Evolutionary conservation across 2,797 vertebrate species (phyloP).

Genomic region (Acomys russatus): DNA sequence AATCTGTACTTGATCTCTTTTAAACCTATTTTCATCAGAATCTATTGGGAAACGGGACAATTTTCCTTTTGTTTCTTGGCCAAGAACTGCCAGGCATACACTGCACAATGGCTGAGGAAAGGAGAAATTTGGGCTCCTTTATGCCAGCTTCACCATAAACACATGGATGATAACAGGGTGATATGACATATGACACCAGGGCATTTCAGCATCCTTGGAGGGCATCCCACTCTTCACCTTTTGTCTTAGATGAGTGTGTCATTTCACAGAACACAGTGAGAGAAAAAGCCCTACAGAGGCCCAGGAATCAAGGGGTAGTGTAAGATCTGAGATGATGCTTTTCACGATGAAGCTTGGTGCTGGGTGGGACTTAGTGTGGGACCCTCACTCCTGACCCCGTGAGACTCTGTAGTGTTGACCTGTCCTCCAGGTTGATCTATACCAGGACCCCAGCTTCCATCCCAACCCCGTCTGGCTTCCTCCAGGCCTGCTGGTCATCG

Average conservation of each 20-base stretch:
- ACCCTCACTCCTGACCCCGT: no score
- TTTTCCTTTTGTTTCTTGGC: not conserved
- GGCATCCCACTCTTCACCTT: no score
- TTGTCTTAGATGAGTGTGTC: not conserved
- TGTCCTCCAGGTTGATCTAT: no score
- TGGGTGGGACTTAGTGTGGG: no score
- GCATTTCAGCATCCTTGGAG: no score
- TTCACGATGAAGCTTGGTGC: not conserved
- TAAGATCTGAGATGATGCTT: not conserved
- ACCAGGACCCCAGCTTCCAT: not conserved
- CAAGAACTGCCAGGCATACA: not conserved
- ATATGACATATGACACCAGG: not conserved
- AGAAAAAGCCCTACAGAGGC: not conserved
- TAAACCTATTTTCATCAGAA: not conserved
- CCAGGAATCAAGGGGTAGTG: not conserved
- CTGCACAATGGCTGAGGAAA: no score
- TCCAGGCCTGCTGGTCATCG: accelerated
- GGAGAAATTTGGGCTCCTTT: not conserved
- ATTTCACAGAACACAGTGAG: accelerated
- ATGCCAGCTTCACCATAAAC: no score
- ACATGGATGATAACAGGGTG: not conserved
- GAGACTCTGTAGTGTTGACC: not conserved
- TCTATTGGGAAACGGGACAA: not conserved
- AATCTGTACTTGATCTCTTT: not conserved
- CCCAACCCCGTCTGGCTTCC: not conserved